A percentile compares a stretch with the other conserved stretches of the same genome.
These are phyloP conservation scores for Clarias macrocephalus DNA, from an alignment of 2,113 vertebrate genomes.

Conservation along the genomic window DNA sequence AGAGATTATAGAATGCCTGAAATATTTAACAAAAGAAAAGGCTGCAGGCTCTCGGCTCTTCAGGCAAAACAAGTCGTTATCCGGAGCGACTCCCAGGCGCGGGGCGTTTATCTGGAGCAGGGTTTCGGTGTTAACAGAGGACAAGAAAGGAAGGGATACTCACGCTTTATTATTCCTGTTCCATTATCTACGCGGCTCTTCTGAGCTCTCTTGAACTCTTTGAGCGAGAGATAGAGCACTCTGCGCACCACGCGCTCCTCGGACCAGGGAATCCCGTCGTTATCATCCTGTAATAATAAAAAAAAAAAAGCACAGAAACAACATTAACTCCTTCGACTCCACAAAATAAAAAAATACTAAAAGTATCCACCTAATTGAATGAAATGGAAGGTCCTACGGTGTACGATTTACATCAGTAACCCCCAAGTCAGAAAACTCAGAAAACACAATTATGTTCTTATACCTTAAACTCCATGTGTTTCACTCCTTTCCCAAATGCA, in stretches of 20 bases:
- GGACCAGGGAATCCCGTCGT: conserved; percentile 90
- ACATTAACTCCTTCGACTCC: not conserved
- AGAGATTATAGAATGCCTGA: too few species aligned
- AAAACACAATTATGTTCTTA: too few species aligned
- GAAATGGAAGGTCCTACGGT: too few species aligned
- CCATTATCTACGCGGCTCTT: conserved; percentile 86
- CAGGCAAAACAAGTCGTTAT: not conserved
- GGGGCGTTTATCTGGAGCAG: not conserved
- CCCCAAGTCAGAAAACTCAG: too few species aligned
- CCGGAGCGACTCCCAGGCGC: not conserved
- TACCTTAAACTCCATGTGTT: too few species aligned
- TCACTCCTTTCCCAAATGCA: too few species aligned
- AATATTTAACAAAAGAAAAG: not conserved
- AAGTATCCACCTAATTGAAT: not conserved
- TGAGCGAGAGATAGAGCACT: conserved; percentile 88
- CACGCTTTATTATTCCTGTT: conserved; percentile 86
- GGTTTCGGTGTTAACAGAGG: not conserved
- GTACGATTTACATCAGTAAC: too few species aligned
- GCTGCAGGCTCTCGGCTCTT: not conserved
- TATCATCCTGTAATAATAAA: conserved; percentile 77
- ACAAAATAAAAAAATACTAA: not conserved
- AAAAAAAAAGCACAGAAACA: not conserved
- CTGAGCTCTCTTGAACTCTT: conserved; percentile 88
- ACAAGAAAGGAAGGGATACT: conserved; percentile 56
- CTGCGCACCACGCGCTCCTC: conserved; percentile 89